phyloP scores from a whole-genome alignment of 35 echinoderm and acorn worm species.

The Heliocidaris erythrogramma region DNA sequence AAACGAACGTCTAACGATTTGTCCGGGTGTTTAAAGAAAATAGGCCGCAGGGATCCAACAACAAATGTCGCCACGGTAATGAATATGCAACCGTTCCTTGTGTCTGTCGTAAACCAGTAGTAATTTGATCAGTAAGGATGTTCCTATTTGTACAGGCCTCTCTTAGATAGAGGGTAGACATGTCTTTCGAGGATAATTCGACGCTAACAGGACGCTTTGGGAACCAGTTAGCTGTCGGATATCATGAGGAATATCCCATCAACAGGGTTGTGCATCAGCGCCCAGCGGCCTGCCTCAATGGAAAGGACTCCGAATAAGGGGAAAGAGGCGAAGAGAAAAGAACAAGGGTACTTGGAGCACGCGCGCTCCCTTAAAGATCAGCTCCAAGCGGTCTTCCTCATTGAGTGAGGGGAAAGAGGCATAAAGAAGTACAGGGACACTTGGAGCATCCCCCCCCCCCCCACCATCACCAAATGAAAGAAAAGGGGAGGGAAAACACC shows the following conservation, averaged over 20 bases:
- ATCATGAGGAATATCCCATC: not conserved
- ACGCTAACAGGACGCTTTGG: not conserved
- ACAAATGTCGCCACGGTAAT: conserved; percentile 1
- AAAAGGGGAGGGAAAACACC: no score
- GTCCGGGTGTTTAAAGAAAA: conserved; percentile 9
- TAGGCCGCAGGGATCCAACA: not conserved
- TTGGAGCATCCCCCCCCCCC: no score
- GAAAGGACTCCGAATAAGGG: not conserved
- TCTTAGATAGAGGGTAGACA: not conserved
- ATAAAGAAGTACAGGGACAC: no score
- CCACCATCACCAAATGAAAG: no score
- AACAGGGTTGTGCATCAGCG: not conserved
- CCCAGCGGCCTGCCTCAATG: not conserved
- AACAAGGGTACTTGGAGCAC: no score
- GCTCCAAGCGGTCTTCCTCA: no score
- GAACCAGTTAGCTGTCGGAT: not conserved
- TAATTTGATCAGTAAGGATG: not conserved
- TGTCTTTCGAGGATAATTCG: not conserved
- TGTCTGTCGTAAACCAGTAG: not conserved
- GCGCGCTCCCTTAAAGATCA: no score
- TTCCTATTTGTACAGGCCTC: not conserved
- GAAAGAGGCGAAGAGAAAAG: not conserved
- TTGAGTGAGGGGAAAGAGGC: no score
- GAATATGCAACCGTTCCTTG: not conserved
- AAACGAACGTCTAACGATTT: not conserved